Conservation (phyloP, 2,888 invertebrate species). For the Oscheius sp. region DNA sequence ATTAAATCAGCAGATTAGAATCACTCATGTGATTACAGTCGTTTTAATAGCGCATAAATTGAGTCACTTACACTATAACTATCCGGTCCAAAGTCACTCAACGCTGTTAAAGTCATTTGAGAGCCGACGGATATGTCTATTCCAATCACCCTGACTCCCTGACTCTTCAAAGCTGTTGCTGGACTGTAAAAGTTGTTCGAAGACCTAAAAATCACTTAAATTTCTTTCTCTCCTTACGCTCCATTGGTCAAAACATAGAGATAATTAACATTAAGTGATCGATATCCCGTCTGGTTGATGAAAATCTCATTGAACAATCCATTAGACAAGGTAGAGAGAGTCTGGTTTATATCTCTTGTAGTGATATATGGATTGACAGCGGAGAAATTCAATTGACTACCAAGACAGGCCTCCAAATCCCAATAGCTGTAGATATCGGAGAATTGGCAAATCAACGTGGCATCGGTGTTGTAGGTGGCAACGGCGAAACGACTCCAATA, state of each 20-base stretch:
- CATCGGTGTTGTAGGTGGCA: constrained; percentile 39
- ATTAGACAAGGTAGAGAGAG: not conserved
- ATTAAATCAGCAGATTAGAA: too few relatives aligned
- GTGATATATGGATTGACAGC: not conserved
- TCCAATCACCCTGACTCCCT: constrained; percentile 36
- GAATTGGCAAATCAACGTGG: constrained; percentile 38
- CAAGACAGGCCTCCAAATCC: constrained; percentile 37
- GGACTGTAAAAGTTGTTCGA: constrained; percentile 19
- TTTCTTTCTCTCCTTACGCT: constrained; percentile 14
- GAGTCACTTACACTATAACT: constrained; percentile 35
- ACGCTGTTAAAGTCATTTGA: constrained; percentile 21
- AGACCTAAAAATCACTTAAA: constrained; percentile 28
- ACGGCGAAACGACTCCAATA: constrained; percentile 38
- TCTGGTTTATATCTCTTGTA: constrained; percentile 11
- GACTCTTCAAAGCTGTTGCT: constrained; percentile 27
- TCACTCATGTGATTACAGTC: too few relatives aligned
- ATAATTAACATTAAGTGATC: constrained; percentile 42
- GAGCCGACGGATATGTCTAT: constrained; percentile 35
- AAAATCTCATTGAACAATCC: not conserved
- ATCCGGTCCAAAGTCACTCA: constrained; percentile 35
- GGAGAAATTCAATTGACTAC: not conserved
- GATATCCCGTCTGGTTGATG: constrained; percentile 33
- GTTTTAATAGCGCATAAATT: too few relatives aligned
- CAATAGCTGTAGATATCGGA: constrained; percentile 37
- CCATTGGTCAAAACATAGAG: constrained; percentile 40